Evolutionary conservation across 1,140 invertebrate species (phyloP).

Genomic region (Scaptomyza graminum): DNA sequence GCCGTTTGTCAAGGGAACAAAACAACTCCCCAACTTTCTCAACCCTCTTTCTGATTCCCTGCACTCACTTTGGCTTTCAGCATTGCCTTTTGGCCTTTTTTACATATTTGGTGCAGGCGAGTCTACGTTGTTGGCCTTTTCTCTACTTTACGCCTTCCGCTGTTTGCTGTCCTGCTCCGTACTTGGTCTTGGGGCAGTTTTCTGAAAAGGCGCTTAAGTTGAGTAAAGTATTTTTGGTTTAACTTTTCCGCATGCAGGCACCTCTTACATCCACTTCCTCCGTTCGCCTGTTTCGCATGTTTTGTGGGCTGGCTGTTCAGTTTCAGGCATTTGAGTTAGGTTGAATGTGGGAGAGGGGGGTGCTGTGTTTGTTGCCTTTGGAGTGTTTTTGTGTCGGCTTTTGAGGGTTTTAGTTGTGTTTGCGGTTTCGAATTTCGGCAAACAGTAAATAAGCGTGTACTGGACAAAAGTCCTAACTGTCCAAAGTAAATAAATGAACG

Average conservation of each 20-base stretch:
- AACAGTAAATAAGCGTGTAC: conserved; percentile 70
- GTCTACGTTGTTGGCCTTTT: conserved; percentile 25
- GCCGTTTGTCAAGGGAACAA: conserved; percentile 7
- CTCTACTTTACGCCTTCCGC: conserved; percentile 30
- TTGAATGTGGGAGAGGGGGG: too few species aligned
- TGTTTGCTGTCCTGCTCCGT: conserved; percentile 8
- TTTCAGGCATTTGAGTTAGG: conserved; percentile 1
- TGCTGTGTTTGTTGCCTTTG: not conserved
- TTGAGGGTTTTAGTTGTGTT: conserved; percentile 55
- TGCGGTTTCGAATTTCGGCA: conserved; percentile 72
- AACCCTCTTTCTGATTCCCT: not conserved
- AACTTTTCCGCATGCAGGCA: conserved; percentile 53
- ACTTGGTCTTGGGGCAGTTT: conserved; percentile 33
- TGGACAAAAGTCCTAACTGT: conserved; percentile 43
- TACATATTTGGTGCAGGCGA: conserved; percentile 39
- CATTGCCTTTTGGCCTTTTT: conserved; percentile 14
- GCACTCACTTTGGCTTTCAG: conserved; percentile 21
- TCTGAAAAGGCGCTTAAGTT: conserved; percentile 59
- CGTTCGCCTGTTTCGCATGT: conserved; percentile 37
- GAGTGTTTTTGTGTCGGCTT: conserved; percentile 20
- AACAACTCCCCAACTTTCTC: not conserved
- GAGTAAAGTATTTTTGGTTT: conserved; percentile 64
- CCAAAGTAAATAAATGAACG: conserved; percentile 70
- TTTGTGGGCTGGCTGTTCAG: conserved; percentile 26
- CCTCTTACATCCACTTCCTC: not conserved